Evolutionary conservation across 2,888 invertebrate genomes (phyloP), one percentile per base, ranked within the genome.

Genomic region (Galeruca laticollis): DNA sequence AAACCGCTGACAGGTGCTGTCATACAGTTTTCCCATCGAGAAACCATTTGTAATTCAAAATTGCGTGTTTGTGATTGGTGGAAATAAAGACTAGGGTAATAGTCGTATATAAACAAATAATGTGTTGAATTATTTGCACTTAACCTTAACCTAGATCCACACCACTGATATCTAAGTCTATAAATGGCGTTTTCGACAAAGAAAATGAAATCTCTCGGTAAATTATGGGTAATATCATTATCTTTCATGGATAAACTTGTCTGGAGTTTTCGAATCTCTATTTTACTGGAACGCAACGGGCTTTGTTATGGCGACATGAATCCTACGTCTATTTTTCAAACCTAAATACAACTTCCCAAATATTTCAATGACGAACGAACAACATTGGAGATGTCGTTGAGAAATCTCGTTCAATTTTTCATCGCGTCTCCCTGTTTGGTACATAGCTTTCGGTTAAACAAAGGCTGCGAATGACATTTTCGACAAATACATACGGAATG

Each of bases 161-260:
- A 8, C 6, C 13, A 52, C 26, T 21, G 52, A 10, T 21, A 11
- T 26, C 15, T 21, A 56, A 35, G 56, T 33, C 18, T 18, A 56
- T 33, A 56, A 56, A 56, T 9, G 15, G n/a, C 56, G 18, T 56
- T 31, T 56, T 56, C 31, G 18, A 3, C 35, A 18, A 26, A 61
- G 37, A 40, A 56, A 59, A 64, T 49, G 52, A 69, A 69, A 64
- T 60, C 59, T 64, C 21, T 60, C 20, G 51, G 51, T 63, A 69
- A 69, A 60, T 69, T 64, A 69, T 60, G 69, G 56, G 60, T 64
- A 61, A 61, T 68, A 69, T 69, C 63, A 60, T 69, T 69, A 60
- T 40, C 52, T 64, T 66, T 60, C 63, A 54, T 60, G 67, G 60
- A 68, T 68, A 56, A 49, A 60, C 60, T 64, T 52, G 49, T 60